phyloP scores from a whole-genome alignment of 2,888 invertebrate species.

The Acleris holmiana region DNA sequence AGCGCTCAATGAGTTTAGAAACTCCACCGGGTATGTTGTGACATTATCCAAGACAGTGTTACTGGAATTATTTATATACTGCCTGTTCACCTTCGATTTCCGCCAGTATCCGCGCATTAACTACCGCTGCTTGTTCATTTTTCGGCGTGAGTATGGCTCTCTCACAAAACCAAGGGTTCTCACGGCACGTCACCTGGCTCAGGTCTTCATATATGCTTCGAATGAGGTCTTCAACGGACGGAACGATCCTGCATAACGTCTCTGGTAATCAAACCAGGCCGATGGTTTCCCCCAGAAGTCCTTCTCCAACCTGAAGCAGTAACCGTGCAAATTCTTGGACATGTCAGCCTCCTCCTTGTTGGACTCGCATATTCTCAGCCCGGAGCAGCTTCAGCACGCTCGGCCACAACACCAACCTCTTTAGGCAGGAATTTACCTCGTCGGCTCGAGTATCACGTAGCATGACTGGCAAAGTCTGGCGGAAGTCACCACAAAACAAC shows the following conservation, averaged over 20 bases:
- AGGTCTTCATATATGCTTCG: neutral
- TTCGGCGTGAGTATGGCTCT: constrained; percentile 5
- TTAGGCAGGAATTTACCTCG: constrained; percentile 6
- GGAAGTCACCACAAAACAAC: constrained; percentile 4
- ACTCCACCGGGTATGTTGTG: neutral
- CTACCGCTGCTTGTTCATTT: neutral
- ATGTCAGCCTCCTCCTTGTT: neutral
- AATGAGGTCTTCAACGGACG: neutral
- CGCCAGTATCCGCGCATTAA: neutral
- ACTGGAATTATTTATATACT: neutral
- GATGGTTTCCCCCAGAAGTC: neutral
- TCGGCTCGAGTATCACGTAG: constrained; percentile 9
- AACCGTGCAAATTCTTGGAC: neutral
- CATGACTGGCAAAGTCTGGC: constrained; percentile 5
- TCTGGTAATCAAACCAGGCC: neutral
- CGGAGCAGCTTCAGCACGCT: neutral
- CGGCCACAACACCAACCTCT: constrained; percentile 1
- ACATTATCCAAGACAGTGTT: neutral
- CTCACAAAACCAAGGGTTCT: constrained; percentile 4
- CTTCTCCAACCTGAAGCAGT: constrained; percentile 2
- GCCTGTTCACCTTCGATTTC: neutral
- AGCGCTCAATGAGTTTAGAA: constrained; percentile 1
- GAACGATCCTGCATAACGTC: neutral
- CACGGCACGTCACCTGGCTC: neutral
- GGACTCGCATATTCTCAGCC: constrained; percentile 7